Base-by-base conservation (phyloP, 2,797 vertebrate genomes). In the Sitta carolinensis region DNA sequence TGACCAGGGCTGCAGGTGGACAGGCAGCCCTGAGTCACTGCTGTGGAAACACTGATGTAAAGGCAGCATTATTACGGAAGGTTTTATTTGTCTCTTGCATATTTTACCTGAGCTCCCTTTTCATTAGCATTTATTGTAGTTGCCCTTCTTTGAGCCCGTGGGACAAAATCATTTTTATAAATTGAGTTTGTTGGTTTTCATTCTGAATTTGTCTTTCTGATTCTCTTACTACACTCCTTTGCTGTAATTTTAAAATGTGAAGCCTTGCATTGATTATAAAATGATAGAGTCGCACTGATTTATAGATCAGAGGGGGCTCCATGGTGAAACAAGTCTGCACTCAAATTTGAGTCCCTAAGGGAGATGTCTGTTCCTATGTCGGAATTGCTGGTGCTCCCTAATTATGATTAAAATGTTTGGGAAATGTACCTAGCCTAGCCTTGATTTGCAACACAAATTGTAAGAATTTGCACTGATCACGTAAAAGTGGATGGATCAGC, bases 41-140 rank as follows among this genome's bases (percentile, higher is more conserved):
- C 63, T 90, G 58, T 87, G 92, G 89, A 86, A 93, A 88, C 58
- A 75, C 13, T 80, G 87, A 94, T 92, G 72, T 29, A 93, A 32
- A 93, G 82, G 83, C 63, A 69, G 47, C 43, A 7, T 55, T 36
- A 19, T 74, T 85, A 59, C 17, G 18, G 78, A 84, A 70, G 8
- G 15, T 23, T 87, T 83, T 87, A 26, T 86, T 78, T 79, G 58
- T 68, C 34, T 81, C 18, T 67, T 55, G 30, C 51, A 16, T 78
- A 36, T 94, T 90, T 88, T 74, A 80, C 52, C 22, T 74, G 26
- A 9, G 7, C 15, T 30, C 27, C 26, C 36, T 87, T 81, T 87
- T 69, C 12, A 36, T 18, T 80, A 29, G 64, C 25, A 9, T 48
- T 72, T 78, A 11, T 34, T 66, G 40, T 18, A 73, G 19, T 70